These are phyloP conservation scores for Agapornis canus DNA, from an alignment of 2,797 vertebrate genomes.

Conservation along the genomic window DNA sequence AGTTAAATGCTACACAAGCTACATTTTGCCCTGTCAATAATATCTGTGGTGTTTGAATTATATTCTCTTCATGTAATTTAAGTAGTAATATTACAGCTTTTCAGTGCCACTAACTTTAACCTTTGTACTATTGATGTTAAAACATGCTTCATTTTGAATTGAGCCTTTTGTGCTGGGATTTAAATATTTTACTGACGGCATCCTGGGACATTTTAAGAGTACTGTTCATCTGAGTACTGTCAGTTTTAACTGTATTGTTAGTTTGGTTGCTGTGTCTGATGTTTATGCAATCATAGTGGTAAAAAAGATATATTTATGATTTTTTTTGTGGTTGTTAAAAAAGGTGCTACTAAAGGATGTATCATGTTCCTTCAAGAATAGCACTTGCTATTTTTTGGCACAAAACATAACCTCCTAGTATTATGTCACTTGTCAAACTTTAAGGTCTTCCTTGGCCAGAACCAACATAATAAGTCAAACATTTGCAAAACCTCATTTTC, in stretches of 20 bases:
- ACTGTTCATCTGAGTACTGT: background rate
- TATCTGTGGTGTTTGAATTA: background rate
- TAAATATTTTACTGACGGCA: background rate
- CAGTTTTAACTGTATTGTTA: background rate
- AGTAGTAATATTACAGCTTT: background rate
- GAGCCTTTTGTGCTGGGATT: background rate
- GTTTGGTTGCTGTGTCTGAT: background rate
- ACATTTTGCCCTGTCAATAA: background rate
- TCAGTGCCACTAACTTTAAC: background rate
- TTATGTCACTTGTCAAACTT: constrained; percentile 44
- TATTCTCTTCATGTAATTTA: background rate
- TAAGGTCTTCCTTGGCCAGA: constrained; percentile 11
- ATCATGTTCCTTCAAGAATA: background rate
- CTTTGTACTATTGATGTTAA: background rate
- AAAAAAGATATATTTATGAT: background rate
- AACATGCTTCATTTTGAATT: background rate
- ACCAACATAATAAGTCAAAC: constrained; percentile 41
- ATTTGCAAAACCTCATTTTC: constrained; percentile 21
- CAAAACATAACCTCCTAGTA: background rate
- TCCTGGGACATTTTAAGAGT: background rate
- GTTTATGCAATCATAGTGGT: background rate
- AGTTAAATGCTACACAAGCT: background rate
- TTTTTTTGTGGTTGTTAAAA: background rate
- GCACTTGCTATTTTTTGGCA: constrained; percentile 48
- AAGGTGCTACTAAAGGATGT: background rate